Base-by-base conservation (phyloP, 2,113 vertebrate genomes). In the Etheostoma spectabile region DNA sequence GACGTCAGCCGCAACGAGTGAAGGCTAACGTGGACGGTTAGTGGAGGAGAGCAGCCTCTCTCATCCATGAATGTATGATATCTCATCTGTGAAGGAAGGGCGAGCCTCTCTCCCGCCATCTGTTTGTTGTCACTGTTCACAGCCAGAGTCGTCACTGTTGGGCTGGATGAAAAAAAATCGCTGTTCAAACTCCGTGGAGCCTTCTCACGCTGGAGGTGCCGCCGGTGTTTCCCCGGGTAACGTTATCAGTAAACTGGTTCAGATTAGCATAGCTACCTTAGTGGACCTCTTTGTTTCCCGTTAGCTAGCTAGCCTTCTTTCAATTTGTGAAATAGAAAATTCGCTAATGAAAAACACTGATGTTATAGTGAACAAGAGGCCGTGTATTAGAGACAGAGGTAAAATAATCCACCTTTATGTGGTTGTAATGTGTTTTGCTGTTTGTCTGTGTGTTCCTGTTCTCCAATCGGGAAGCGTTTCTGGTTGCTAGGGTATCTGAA, bases 1-100 rank as follows among this genome's bases (percentile, higher is more conserved):
- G 93, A 95, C 93, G 93, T 94, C 92, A 84, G 38, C 11, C 48
- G 64, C 78, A 86, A 90, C 90, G 88, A 91, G 88, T 80, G 49
- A 1, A 11, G 66, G 78, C 77, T 65, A 79, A 74, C 81, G 88
- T 83, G 86, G 22, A 73, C 61, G 70, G 64, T 69, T 56, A 63
- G 56, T 72, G 62, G 82, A 55, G 74, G 70, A 71, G 55, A 71
- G 80, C 55, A 48, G 33, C 33, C 27, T 73, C 69, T 48, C 21
- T 45, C 72, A 6, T 74, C 10, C 38, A 42, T 11, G 38, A 42
- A 42, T 42, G 38, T 11, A 42, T 42, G 11, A 42, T 11, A 42
- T 42, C 72, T 76, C 74, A 30, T 63, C 53, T 51, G 10, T 11
- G 21, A 8, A 38, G 35, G 18, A 35, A 18, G 33, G 33, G 18